Evolutionary conservation across 1,140 invertebrate species (phyloP).

Genomic region (Hyles vespertilio): DNA sequence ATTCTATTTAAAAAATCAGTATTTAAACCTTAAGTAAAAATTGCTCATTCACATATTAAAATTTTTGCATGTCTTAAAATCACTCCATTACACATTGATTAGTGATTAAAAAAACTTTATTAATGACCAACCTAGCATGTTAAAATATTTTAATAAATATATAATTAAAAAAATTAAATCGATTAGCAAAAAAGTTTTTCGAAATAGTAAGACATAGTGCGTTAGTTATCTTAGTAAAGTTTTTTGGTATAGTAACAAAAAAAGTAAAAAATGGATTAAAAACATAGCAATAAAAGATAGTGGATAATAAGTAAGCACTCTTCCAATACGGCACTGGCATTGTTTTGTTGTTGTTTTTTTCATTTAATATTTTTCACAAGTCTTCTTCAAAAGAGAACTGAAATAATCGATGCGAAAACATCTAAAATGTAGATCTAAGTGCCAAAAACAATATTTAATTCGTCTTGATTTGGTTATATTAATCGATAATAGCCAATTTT

Average conservation of each 20-base stretch:
- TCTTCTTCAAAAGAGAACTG: background rate
- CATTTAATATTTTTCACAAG: background rate
- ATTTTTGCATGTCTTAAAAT: slow-evolving; percentile 54
- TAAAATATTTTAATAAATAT: slow-evolving; percentile 40
- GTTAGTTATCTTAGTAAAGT: slow-evolving; percentile 28
- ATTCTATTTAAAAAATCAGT: slow-evolving; percentile 9
- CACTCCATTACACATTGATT: slow-evolving; percentile 42
- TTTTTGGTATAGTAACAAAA: slow-evolving; percentile 10
- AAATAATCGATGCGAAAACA: too few relatives aligned
- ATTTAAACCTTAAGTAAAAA: slow-evolving; percentile 32
- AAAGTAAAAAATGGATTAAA: slow-evolving; percentile 17
- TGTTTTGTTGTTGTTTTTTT: slow-evolving; percentile 9
- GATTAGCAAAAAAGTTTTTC: slow-evolving; percentile 33
- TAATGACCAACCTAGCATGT: slow-evolving; percentile 68
- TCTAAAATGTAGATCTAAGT: slow-evolving; percentile 40
- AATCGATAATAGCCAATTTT: too few relatives aligned
- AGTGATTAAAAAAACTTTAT: slow-evolving; percentile 55
- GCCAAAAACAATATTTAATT: slow-evolving; percentile 49
- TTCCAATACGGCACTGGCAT: slow-evolving; percentile 25
- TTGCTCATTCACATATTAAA: slow-evolving; percentile 58
- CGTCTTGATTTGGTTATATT: slow-evolving; percentile 22
- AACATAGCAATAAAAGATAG: slow-evolving; percentile 36
- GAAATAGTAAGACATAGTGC: slow-evolving; percentile 50
- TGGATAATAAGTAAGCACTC: slow-evolving; percentile 26
- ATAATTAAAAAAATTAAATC: slow-evolving; percentile 37